Conservation (phyloP, 2,113 vertebrate species). For the Peromyscus polionotus region DNA sequence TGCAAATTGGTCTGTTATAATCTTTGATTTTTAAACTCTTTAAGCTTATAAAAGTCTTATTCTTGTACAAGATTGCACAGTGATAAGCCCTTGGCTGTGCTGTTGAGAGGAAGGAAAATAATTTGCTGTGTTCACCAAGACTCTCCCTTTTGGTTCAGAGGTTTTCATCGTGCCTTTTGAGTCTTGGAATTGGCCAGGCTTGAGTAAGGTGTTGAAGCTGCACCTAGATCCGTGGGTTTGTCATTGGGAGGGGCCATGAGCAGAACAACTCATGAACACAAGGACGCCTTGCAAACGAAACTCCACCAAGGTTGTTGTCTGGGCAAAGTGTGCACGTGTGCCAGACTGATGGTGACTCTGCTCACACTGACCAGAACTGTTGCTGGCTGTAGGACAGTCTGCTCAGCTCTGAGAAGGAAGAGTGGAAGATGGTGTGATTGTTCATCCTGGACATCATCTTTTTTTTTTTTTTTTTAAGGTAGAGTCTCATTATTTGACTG, state of each 20-base stretch:
- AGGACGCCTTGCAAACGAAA: neutral
- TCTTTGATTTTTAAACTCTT: constrained; percentile 13
- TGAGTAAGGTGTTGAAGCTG: neutral
- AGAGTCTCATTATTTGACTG: neutral
- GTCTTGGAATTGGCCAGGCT: neutral
- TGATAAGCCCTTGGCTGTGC: neutral
- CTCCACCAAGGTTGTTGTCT: neutral
- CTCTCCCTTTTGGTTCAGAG: neutral
- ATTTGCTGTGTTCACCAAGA: neutral
- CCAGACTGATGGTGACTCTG: neutral
- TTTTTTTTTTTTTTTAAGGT: neutral
- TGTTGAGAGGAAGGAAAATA: neutral
- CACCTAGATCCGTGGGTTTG: no score
- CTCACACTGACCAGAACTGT: neutral
- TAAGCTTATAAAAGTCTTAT: constrained; percentile 27
- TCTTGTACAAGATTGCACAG: neutral
- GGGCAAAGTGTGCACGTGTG: accelerated
- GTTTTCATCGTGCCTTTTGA: neutral
- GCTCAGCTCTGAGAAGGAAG: neutral
- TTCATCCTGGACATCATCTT: neutral
- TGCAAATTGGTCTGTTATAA: neutral
- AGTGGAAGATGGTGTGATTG: neutral
- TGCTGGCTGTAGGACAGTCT: neutral
- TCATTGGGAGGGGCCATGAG: neutral
- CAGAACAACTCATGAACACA: neutral